A percentile compares a stretch with the other conserved stretches of the same genome.
Evolutionary conservation across 2,888 invertebrate species (phyloP).

Genomic region (Neria commutata): DNA sequence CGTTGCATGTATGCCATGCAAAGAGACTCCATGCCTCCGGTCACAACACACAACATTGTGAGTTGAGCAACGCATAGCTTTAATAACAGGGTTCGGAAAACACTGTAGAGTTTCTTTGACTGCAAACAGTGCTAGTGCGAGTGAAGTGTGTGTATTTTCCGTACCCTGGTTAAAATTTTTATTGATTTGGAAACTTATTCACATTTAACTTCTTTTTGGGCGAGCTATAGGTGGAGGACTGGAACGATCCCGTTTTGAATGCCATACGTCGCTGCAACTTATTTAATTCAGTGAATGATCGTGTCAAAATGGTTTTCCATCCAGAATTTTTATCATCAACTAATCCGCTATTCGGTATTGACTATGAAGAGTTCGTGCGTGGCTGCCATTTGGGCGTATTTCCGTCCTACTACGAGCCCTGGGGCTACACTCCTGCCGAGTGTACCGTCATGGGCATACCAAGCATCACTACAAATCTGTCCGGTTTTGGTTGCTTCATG

Average conservation of each 20-base stretch:
- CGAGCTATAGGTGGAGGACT: slow-evolving; percentile 68
- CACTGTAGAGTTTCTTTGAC: too few species aligned
- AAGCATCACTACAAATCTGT: slow-evolving; percentile 95
- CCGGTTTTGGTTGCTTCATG: slow-evolving; percentile 99
- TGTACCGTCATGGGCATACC: slow-evolving; percentile 99
- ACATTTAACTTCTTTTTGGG: slow-evolving; percentile 2
- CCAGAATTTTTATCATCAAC: slow-evolving; percentile 98
- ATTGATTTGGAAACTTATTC: too few species aligned
- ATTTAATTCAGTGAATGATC: slow-evolving; percentile 91
- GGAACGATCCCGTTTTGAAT: slow-evolving; percentile 87
- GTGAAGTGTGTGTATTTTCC: too few species aligned
- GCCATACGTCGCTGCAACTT: slow-evolving; percentile 88
- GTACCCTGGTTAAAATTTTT: too few species aligned
- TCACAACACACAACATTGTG: slow-evolving; percentile 97
- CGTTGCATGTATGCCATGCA: slow-evolving; percentile 93
- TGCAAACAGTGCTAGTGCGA: background rate
- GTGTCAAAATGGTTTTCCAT: slow-evolving; percentile 98
- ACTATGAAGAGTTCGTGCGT: slow-evolving; percentile 98
- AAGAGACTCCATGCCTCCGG: slow-evolving; percentile 88
- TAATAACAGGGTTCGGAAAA: too few species aligned
- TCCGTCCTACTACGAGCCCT: slow-evolving; percentile 99
- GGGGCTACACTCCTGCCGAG: slow-evolving; percentile 99
- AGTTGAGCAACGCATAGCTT: slow-evolving; percentile 46
- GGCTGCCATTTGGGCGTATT: slow-evolving; percentile 99
- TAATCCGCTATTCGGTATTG: slow-evolving; percentile 95